These are phyloP conservation scores for Phengaris arion DNA, from an alignment of 2,888 invertebrate species.

Conservation along the genomic window DNA sequence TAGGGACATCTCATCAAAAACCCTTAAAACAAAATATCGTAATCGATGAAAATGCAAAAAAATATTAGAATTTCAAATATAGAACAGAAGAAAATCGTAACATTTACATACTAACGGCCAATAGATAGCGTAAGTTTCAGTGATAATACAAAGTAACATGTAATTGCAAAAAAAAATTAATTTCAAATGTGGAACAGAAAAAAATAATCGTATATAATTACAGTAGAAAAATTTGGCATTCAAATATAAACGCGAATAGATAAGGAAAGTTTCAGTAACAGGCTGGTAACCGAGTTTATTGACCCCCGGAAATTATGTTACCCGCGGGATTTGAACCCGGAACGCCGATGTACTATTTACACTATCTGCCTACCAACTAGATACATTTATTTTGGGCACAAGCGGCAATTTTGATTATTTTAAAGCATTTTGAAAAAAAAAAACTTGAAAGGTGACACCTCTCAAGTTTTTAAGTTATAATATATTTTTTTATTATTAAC, in stretches of 20 bases:
- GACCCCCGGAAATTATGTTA: constrained; percentile 58
- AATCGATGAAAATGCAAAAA: too few relatives aligned
- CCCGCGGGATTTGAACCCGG: constrained; percentile 65
- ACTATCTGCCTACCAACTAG: constrained; percentile 37
- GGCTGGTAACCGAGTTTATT: constrained; percentile 51
- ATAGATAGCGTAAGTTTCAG: too few relatives aligned
- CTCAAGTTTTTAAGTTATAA: too few relatives aligned
- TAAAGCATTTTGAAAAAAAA: too few relatives aligned
- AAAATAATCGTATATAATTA: neutral
- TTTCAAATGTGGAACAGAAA: neutral
- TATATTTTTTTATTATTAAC: too few relatives aligned
- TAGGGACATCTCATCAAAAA: too few relatives aligned
- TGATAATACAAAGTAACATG: too few relatives aligned
- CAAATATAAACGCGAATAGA: constrained; percentile 4
- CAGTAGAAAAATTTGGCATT: neutral
- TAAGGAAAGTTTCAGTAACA: constrained; percentile 33
- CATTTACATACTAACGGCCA: too few relatives aligned
- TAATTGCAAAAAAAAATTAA: neutral
- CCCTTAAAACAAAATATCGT: too few relatives aligned
- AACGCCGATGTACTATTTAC: constrained; percentile 50
- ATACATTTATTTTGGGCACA: constrained; percentile 1
- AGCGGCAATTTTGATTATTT: neutral
- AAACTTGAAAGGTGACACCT: too few relatives aligned
- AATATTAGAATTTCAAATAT: too few relatives aligned
- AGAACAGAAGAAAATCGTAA: too few relatives aligned